Conservation (phyloP, 2,113 vertebrate genomes). For the Tachysurus fulvidraco region DNA sequence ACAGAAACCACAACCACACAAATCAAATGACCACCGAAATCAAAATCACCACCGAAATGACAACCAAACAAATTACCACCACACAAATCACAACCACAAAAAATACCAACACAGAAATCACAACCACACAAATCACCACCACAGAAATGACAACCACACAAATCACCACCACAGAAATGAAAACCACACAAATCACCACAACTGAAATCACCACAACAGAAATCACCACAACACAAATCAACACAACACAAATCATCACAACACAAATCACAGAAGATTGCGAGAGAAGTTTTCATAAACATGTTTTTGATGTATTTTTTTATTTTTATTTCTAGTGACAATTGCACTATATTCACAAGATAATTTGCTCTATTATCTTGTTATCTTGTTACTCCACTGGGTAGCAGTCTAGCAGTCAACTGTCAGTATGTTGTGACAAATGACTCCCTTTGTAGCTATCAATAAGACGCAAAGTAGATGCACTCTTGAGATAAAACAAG, state of each 20-base stretch:
- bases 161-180: no score
- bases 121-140: background rate
- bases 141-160: no score
- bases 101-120: background rate
- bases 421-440: background rate
- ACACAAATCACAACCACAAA: background rate
- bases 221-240: background rate
- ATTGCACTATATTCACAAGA: background rate
- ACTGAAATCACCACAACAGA: background rate
- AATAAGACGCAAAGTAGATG: background rate
- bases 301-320: background rate
- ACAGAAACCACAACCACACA: background rate
- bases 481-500: background rate
- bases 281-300: background rate
- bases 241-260: background rate
- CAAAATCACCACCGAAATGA: no score
- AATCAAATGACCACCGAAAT: no score
- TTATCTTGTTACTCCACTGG: background rate
- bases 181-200: background rate
- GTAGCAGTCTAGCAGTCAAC: background rate
- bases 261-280: background rate
- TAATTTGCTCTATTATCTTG: background rate
- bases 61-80: no score
- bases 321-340: background rate
- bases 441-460: background rate